Base-by-base conservation (phyloP, 1,140 invertebrate genomes). In the Cylas formicarius region DNA sequence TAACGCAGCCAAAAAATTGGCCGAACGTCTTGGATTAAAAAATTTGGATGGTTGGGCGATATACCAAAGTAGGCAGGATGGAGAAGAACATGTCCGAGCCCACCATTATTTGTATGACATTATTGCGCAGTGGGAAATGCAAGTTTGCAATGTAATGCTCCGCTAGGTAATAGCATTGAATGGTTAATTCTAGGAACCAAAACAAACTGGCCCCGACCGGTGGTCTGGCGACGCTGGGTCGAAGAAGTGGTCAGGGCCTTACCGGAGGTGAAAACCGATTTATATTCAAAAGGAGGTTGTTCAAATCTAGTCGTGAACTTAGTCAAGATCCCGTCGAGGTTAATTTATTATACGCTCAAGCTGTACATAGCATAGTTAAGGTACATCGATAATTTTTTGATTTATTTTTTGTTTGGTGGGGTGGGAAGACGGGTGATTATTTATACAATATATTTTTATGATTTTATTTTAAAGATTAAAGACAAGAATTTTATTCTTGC, bases 281-380 rank as follows among this genome's bases (percentile, higher is more conserved):
- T 67, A 82, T 95, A 42, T 95, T 97, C 69, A 90, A 92, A 60
- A 82, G 90, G 43, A 74, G 92, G 32, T 66, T 97, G 4, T 97
- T 95, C 69, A 78, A 84, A 44, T 84, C 84, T 50, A 86, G 83
- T 2, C 73, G 86, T 20, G 90, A 95, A 69, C 75, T 96, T 41
- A 91, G 90, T n/a, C 90, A 94, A 67, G 92, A 97, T 71, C 90
- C 90, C 0, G 86, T 96, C 0, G 92, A 97, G 73, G 87, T 96
- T 4, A 90, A 90, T 58, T 76, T 97, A 56, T 70, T 97, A 1
- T 97, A 94, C 71, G 88, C 92, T 24, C 92, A 97, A 70, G 91
- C 91, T 53, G 91, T 96, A 2, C 83, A 94, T 60, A 86, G 84
- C 61, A 89, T 96, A 28, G 91, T 96, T 4, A 92, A 92, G 75